phyloP scores from a whole-genome alignment of 2,113 vertebrate species.

The Bombycilla garrulus region DNA sequence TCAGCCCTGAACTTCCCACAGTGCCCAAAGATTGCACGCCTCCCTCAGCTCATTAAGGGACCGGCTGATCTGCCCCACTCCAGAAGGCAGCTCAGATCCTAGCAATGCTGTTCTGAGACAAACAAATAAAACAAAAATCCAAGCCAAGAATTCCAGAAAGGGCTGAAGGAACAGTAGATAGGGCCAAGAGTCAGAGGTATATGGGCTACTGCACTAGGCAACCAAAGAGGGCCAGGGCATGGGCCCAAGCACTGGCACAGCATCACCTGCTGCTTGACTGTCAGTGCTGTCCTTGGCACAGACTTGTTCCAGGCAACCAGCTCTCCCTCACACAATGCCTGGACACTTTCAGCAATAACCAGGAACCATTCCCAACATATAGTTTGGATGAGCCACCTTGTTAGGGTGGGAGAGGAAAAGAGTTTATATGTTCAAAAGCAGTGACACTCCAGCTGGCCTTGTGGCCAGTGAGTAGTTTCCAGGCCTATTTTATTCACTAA shows the following conservation, averaged over 20 bases:
- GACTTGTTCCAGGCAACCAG: neutral
- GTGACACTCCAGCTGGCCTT: neutral
- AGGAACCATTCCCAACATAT: neutral
- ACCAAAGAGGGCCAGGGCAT: neutral
- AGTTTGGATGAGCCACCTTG: neutral
- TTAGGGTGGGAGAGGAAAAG: neutral
- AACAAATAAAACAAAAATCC: conserved; percentile 3
- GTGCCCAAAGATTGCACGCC: fast-evolving
- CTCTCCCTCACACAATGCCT: neutral
- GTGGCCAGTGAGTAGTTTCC: neutral
- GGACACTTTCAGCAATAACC: neutral
- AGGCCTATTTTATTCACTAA: neutral
- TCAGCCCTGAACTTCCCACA: fast-evolving
- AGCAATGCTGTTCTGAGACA: neutral
- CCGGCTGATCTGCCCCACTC: neutral
- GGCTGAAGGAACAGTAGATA: neutral
- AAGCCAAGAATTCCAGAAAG: conserved; percentile 31
- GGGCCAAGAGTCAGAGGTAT: neutral
- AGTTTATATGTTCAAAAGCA: neutral
- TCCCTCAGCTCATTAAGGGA: neutral
- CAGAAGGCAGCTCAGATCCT: conserved; percentile 5
- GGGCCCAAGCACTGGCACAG: neutral
- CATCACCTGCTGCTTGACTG: neutral
- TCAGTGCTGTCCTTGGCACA: neutral
- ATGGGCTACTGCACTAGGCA: neutral